Evolutionary conservation across 1,140 invertebrate genomes (phyloP).

Genomic region (Bombus impatiens): DNA sequence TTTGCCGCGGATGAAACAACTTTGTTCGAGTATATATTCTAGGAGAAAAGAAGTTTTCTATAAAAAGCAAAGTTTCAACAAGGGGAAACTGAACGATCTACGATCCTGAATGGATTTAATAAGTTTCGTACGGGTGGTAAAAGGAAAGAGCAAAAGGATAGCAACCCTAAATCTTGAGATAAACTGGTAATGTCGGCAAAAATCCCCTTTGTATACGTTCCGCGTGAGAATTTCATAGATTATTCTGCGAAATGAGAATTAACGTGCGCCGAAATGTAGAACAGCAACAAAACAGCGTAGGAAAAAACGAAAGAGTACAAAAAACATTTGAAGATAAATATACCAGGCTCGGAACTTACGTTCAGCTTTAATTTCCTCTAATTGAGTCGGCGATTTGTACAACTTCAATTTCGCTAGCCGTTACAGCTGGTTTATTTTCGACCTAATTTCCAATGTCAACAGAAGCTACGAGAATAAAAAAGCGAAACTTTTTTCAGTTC

Average conservation of each 20-base stretch:
- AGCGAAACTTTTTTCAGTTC: neutral
- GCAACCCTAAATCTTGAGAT: neutral
- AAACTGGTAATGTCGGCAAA: too few species aligned
- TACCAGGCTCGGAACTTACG: too few species aligned
- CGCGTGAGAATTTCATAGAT: neutral
- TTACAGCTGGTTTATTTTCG: neutral
- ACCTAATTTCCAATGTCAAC: neutral
- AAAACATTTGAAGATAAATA: neutral
- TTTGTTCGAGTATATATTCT: too few species aligned
- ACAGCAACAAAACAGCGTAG: too few species aligned
- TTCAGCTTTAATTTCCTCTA: constrained; percentile 5
- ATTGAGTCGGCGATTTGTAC: neutral
- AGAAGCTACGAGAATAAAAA: neutral
- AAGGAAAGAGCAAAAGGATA: neutral
- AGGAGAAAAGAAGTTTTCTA: neutral
- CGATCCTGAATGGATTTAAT: neutral
- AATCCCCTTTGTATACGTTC: neutral
- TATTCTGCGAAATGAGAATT: neutral
- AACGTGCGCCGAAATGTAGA: neutral
- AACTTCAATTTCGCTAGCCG: neutral
- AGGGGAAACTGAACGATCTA: neutral
- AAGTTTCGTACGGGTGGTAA: neutral
- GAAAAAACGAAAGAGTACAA: neutral
- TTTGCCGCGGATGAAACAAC: neutral
- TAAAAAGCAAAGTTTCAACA: neutral